These are phyloP conservation scores for Drosophila athabasca DNA, from an alignment of 1,140 invertebrate species.

Conservation along the genomic window DNA sequence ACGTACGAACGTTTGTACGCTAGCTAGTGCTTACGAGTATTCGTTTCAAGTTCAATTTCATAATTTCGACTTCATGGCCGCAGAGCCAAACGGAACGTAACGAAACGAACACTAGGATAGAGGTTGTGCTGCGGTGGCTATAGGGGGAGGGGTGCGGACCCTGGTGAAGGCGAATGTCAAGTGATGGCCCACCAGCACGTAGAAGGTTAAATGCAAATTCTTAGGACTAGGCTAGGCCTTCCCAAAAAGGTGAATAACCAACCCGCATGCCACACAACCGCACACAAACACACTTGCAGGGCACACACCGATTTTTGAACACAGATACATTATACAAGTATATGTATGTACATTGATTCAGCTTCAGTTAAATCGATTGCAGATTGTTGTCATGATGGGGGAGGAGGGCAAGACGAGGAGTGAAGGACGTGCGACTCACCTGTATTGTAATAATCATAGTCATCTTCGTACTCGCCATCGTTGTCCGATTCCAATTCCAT, in stretches of 20 bases:
- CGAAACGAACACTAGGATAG: conserved; percentile 5
- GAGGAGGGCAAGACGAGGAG: too few relatives aligned
- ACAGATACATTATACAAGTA: conserved; percentile 26
- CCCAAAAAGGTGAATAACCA: conserved; percentile 75
- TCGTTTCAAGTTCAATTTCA: conserved; percentile 81
- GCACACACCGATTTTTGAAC: not conserved
- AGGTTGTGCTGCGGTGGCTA: not conserved
- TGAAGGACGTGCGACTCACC: conserved; percentile 51
- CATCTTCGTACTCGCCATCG: conserved; percentile 69
- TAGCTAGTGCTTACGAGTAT: conserved; percentile 22
- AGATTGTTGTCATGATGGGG: conserved; percentile 47
- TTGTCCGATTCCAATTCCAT: conserved; percentile 76
- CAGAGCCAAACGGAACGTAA: conserved; percentile 36
- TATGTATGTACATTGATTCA: conserved; percentile 11
- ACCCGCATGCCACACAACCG: conserved; percentile 36
- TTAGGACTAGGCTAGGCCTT: conserved; percentile 27
- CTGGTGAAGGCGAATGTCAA: conserved; percentile 75
- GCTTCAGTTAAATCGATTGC: conserved; percentile 63
- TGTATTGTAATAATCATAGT: conserved; percentile 75
- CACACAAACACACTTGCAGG: conserved; percentile 10
- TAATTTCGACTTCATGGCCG: conserved; percentile 76
- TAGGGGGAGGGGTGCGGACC: conserved; percentile 7
- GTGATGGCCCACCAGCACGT: conserved; percentile 34
- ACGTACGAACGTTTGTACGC: conserved; percentile 17
- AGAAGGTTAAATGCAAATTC: conserved; percentile 68